These are phyloP conservation scores for Tarsius wallacei DNA, from an alignment of 2,797 vertebrate genomes.

Conservation along the genomic window DNA sequence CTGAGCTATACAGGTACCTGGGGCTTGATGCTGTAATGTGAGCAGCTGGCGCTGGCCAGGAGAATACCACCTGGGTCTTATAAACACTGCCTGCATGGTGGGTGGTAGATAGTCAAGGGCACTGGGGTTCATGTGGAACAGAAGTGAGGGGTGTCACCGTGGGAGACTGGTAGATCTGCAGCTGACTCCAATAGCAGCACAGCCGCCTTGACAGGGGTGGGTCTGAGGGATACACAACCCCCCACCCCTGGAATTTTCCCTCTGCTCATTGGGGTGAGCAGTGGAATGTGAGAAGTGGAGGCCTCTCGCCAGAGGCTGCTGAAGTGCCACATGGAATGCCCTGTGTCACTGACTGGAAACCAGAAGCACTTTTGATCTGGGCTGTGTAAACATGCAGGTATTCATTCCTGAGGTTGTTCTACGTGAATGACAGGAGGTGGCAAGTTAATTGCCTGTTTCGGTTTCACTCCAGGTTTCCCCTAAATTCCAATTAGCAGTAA, in stretches of 20 bases:
- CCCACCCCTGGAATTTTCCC: background rate
- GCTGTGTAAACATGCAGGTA: background rate
- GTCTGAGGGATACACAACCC: background rate
- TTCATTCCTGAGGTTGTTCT: slow-evolving; percentile 9
- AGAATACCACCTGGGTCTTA: slow-evolving; percentile 71
- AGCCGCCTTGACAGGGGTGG: background rate
- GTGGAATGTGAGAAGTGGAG: background rate
- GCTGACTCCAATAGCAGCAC: background rate
- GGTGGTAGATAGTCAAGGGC: slow-evolving; percentile 2
- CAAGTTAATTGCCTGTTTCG: background rate
- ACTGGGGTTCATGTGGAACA: slow-evolving; percentile 18
- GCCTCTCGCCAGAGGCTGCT: background rate
- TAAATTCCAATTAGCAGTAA: slow-evolving; percentile 57
- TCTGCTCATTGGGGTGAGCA: background rate
- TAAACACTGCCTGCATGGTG: slow-evolving; percentile 35
- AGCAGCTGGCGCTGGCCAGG: slow-evolving; percentile 37
- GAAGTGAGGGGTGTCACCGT: background rate
- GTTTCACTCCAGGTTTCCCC: slow-evolving; percentile 33
- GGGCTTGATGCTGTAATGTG: background rate
- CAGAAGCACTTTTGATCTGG: background rate
- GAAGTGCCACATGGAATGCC: background rate
- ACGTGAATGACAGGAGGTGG: background rate
- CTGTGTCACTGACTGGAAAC: background rate
- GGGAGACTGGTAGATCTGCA: background rate
- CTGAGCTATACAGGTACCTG: background rate